phyloP scores from a whole-genome alignment of 2,888 invertebrate species.

The Epirrhoe tristata region DNA sequence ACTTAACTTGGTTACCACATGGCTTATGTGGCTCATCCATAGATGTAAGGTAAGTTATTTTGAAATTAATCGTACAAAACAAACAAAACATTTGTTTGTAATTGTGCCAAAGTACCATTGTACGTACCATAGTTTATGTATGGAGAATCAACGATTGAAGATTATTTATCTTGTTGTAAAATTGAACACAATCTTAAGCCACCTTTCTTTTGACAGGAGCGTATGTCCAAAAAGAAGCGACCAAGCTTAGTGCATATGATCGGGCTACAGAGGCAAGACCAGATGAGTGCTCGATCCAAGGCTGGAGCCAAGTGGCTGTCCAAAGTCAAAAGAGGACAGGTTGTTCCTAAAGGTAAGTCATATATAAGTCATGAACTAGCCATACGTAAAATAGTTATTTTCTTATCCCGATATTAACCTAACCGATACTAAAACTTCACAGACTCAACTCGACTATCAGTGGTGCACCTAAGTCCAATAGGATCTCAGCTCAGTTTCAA shows the following conservation, averaged over 20 bases:
- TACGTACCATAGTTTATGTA: not conserved
- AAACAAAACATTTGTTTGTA: not conserved
- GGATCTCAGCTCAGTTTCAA: slow-evolving; percentile 94
- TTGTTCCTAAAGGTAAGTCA: slow-evolving; percentile 88
- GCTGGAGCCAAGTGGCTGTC: slow-evolving; percentile 96
- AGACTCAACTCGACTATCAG: slow-evolving; percentile 92
- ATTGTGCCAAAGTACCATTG: not conserved
- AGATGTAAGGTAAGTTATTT: slow-evolving; percentile 88
- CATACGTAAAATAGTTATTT: not conserved
- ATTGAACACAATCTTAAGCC: not conserved
- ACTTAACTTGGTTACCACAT: slow-evolving; percentile 97
- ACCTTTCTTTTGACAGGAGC: slow-evolving; percentile 73
- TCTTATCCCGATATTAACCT: not conserved
- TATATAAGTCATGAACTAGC: not conserved
- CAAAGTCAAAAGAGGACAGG: slow-evolving; percentile 94
- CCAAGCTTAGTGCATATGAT: slow-evolving; percentile 94
- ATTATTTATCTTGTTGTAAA: not conserved
- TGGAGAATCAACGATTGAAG: not conserved
- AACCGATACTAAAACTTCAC: slow-evolving; percentile 26
- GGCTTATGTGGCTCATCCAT: slow-evolving; percentile 94
- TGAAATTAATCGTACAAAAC: no score
- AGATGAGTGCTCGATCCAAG: slow-evolving; percentile 93
- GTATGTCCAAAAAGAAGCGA: slow-evolving; percentile 89
- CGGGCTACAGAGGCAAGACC: slow-evolving; percentile 88
- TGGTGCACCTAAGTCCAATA: slow-evolving; percentile 92